A percentile compares a stretch with the other conserved stretches of the same genome.
phyloP scores from a whole-genome alignment of 2,113 vertebrate species.

The Myxocyprinus asiaticus region DNA sequence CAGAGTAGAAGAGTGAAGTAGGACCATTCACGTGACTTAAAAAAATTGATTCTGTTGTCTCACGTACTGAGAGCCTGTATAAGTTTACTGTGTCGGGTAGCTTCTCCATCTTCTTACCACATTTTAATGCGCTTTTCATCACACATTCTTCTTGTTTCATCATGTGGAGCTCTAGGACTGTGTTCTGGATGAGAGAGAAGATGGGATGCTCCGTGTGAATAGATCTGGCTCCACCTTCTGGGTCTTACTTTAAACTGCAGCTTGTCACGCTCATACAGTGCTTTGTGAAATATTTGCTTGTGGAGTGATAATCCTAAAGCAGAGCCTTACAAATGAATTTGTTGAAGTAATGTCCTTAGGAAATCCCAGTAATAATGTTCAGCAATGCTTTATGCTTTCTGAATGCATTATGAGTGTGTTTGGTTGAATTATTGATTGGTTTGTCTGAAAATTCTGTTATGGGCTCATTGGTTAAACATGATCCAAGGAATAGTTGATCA shows the following conservation, averaged over 20 bases:
- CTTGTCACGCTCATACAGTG: background rate
- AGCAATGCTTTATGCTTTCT: background rate
- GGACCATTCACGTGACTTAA: background rate
- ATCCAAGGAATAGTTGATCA: too few relatives aligned
- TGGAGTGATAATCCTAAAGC: background rate
- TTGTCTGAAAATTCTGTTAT: background rate
- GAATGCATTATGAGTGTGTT: background rate
- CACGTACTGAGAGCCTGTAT: background rate
- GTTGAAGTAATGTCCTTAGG: background rate
- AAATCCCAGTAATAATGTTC: background rate
- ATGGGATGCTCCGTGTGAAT: background rate
- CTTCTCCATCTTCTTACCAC: too few relatives aligned
- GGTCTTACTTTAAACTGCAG: slow-evolving; percentile 47
- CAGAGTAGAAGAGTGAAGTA: background rate
- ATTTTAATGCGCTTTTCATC: too few relatives aligned
- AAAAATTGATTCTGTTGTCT: slow-evolving; percentile 2
- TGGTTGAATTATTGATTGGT: slow-evolving; percentile 8
- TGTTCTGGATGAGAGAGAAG: background rate
- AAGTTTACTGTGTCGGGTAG: too few relatives aligned
- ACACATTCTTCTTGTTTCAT: background rate
- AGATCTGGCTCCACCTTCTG: slow-evolving; percentile 67
- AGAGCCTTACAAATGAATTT: background rate
- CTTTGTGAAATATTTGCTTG: background rate
- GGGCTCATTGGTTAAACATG: background rate
- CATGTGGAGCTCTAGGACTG: background rate